Evolutionary conservation across 2,113 vertebrate genomes (phyloP).

Genomic region (Saccopteryx leptura): DNA sequence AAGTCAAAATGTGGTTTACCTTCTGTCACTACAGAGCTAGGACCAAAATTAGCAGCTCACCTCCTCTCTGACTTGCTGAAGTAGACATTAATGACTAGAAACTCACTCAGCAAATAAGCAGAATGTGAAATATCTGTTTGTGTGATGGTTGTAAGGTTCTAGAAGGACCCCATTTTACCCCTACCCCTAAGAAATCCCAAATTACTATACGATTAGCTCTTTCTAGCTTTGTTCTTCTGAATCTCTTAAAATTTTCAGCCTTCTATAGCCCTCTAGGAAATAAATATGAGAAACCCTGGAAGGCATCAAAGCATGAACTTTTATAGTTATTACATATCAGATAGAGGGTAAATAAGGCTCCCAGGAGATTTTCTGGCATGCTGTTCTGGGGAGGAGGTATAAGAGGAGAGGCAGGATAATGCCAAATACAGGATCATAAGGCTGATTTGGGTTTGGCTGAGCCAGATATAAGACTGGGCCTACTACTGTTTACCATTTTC

Average conservation of each 20-base stretch:
- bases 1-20: slow-evolving; percentile 56
- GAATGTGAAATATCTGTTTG: slow-evolving; percentile 33
- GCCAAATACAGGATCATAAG: background rate
- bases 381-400: background rate
- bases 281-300: slow-evolving; percentile 32
- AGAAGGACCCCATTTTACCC: background rate
- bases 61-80: background rate
- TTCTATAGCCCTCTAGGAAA: slow-evolving; percentile 40
- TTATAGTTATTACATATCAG: background rate
- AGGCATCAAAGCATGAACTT: background rate
- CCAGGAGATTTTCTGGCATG: background rate
- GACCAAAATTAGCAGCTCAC: background rate
- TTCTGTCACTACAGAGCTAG: slow-evolving; percentile 59
- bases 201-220: background rate
- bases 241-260: background rate
- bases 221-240: slow-evolving; percentile 7
- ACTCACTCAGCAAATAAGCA: slow-evolving; percentile 19
- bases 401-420: background rate
- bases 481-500: background rate
- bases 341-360: background rate
- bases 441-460: background rate
- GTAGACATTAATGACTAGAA: background rate
- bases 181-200: background rate
- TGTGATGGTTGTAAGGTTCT: background rate
- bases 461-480: background rate